Evolutionary conservation across 2,888 invertebrate species (phyloP).

Genomic region (Lepetodrilus schrolli): DNA sequence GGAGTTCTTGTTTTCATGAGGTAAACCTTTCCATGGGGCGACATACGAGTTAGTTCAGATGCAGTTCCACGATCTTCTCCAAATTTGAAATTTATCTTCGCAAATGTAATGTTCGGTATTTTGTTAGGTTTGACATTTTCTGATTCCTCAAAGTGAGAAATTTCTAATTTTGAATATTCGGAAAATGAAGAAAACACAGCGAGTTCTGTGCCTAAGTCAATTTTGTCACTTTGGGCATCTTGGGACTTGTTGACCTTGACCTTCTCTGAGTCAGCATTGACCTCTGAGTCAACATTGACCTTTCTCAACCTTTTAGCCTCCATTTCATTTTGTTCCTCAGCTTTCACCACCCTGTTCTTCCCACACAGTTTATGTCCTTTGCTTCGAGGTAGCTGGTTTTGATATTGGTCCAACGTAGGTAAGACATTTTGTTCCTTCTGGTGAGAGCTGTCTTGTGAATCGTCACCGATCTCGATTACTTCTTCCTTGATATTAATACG

Average conservation of each 20-base stretch:
- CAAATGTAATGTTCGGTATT: too few relatives aligned
- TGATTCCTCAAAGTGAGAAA: too few relatives aligned
- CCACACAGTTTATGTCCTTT: not conserved
- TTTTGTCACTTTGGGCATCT: too few relatives aligned
- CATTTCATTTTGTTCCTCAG: not conserved
- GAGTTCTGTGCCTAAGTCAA: not conserved
- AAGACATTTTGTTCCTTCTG: not conserved
- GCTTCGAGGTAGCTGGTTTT: not conserved
- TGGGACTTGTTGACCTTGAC: not conserved
- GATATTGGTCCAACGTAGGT: too few relatives aligned
- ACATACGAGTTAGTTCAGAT: too few relatives aligned
- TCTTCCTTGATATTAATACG: too few relatives aligned
- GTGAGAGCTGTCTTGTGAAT: not conserved
- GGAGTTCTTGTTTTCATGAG: not conserved
- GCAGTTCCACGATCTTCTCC: not conserved
- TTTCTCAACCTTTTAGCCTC: not conserved
- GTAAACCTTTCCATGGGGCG: not conserved
- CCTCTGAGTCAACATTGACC: not conserved
- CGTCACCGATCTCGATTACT: not conserved
- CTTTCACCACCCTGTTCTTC: not conserved
- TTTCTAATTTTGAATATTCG: not conserved
- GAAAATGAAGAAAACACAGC: slow-evolving; percentile 3
- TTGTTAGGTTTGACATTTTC: too few relatives aligned
- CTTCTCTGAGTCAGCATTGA: not conserved
- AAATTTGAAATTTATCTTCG: not conserved